Base-by-base conservation (phyloP, 1,140 invertebrate species). In the Danaus plexippus region DNA sequence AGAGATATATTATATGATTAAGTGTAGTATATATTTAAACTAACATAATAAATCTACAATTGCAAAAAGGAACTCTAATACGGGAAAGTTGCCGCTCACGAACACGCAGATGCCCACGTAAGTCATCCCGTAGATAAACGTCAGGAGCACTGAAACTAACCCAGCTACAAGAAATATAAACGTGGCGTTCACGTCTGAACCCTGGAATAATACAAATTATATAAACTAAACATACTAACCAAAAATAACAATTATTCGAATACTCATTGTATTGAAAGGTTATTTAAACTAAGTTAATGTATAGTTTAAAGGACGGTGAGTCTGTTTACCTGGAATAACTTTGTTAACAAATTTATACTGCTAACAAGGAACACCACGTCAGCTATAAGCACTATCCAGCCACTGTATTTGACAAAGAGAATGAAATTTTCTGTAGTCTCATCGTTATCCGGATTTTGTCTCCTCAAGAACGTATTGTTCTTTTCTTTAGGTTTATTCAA, bases 1-100 rank as follows among this genome's bases (percentile, higher is more conserved):
- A 18, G 11, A 51, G 40, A 13, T 40, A n/a, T 42, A 1, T 6
- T 40, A n/a, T 42, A 1, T 6, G 10, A 48, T 8, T 12, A 42
- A 42, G 11, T 51, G 15, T 43, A 32, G 15, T n/a, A 22, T n/a
- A 40, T 9, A 11, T 41, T 47, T 18, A 57, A 51, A 74, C 76
- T 74, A 69, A 79, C 78, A 50, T 22, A 63, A 57, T 42, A 76
- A 45, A 49, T 81, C 78, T 40, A 74, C 43, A 13, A 74, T 51
- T 40, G 67, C 50, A 40, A 76, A 79, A 52, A 75, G 11, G 48
- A 81, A 72, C 45, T 79, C 73, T 50, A 71, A 77, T 32, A 78
- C 51, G 15, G 78, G 74, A 48, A 81, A 76, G 8, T 66, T 51
- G 15, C 69, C 66, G 11, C 73, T 75, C 2, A 71, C 52, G 4